Conservation (phyloP, 2,888 invertebrate species). For the Chrysina gloriosa region DNA sequence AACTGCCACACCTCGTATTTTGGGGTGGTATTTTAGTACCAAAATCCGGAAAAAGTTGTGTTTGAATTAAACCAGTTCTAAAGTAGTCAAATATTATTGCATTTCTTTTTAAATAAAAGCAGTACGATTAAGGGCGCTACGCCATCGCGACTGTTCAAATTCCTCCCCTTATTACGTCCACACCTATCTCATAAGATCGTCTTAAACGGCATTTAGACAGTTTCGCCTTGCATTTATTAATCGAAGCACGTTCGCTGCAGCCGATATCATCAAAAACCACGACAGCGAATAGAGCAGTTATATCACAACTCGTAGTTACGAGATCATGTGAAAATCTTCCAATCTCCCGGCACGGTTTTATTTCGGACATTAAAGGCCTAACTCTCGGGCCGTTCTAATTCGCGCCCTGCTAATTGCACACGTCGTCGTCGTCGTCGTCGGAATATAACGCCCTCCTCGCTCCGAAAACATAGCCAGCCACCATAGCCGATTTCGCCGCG, state of each 20-base stretch:
- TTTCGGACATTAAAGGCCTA: slow-evolving; percentile 29
- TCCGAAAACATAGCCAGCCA: neutral
- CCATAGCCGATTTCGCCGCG: slow-evolving; percentile 22
- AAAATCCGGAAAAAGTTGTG: no score
- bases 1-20: no score
- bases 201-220: no score
- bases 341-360: slow-evolving; percentile 14
- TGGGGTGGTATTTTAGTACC: no score
- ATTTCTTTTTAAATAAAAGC: no score
- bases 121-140: no score
- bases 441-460: neutral
- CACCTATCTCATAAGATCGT: no score
- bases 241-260: slow-evolving; percentile 13
- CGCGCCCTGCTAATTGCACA: slow-evolving; percentile 46
- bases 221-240: neutral
- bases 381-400: slow-evolving; percentile 20
- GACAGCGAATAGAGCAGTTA: neutral
- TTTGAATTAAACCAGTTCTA: no score
- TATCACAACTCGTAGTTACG: neutral
- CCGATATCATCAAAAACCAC: neutral
- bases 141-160: no score
- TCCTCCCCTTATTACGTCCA: no score
- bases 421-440: slow-evolving; percentile 51
- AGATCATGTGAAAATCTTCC: slow-evolving; percentile 31
- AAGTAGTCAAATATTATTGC: no score